A percentile compares a stretch with the other conserved stretches of the same genome.
phyloP scores from a whole-genome alignment of 2,113 vertebrate species.

The Psittacus erithacus region DNA sequence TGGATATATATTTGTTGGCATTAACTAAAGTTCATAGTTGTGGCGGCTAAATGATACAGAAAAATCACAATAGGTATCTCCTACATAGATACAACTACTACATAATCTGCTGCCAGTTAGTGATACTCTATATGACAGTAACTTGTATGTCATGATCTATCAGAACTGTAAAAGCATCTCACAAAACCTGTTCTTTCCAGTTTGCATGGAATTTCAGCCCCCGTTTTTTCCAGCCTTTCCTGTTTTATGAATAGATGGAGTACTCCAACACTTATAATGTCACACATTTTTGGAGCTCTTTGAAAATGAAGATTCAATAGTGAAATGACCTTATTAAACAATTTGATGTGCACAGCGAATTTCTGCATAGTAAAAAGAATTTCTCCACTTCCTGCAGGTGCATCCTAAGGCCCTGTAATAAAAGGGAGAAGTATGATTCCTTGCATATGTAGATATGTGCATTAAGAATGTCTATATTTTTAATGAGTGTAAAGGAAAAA shows the following conservation, averaged over 20 bases:
- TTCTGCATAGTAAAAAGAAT: neutral
- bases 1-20: neutral
- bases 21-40: neutral
- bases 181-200: neutral
- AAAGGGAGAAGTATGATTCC: neutral
- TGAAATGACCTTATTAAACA: neutral
- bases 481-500: neutral
- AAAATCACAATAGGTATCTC: neutral
- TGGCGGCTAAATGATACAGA: neutral
- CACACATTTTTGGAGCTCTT: neutral
- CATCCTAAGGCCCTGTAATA: neutral
- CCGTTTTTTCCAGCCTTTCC: neutral
- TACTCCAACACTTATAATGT: neutral
- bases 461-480: neutral
- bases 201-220: neutral
- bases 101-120: neutral
- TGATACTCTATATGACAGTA: neutral
- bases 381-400: neutral
- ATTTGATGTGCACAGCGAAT: neutral
- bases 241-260: neutral
- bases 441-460: neutral
- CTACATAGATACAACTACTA: neutral
- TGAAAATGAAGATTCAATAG: neutral
- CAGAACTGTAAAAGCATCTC: neutral
- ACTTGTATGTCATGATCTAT: neutral